phyloP scores from a whole-genome alignment of 2,113 vertebrate species.

The Uria lomvia region DNA sequence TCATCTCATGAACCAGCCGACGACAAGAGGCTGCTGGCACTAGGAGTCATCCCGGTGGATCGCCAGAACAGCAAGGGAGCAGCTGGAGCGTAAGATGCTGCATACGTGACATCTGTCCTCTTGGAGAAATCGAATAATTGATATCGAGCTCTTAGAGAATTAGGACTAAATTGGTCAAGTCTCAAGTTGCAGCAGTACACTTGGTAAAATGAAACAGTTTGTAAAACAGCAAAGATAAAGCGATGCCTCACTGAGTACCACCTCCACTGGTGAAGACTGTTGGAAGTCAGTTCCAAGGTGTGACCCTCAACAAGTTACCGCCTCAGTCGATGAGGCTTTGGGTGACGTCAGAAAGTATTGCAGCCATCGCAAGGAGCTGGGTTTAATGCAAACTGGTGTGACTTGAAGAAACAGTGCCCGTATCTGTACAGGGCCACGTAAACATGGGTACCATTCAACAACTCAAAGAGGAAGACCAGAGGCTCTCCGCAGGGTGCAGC shows the following conservation, averaged over 20 bases:
- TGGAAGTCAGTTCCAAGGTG: neutral
- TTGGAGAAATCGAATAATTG: neutral
- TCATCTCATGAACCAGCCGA: neutral
- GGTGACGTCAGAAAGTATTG: neutral
- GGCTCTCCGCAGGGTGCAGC: neutral
- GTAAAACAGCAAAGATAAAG: neutral
- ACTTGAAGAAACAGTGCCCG: neutral
- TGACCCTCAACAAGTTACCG: neutral
- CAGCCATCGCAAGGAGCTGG: neutral
- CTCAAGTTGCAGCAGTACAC: neutral
- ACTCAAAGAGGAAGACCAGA: neutral
- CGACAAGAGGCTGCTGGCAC: neutral
- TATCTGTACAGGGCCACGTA: neutral
- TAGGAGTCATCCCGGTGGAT: neutral
- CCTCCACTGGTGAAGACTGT: neutral
- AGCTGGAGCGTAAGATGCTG: neutral
- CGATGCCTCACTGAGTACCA: accelerated
- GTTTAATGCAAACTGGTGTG: neutral
- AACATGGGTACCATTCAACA: neutral
- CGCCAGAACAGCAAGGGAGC: neutral
- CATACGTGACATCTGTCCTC: neutral
- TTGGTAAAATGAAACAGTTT: neutral
- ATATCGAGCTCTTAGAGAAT: neutral
- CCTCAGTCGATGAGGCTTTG: neutral
- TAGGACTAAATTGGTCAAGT: neutral